Evolutionary conservation across 1,140 invertebrate genomes (phyloP).

Genomic region (Drosophila lacteicornis): DNA sequence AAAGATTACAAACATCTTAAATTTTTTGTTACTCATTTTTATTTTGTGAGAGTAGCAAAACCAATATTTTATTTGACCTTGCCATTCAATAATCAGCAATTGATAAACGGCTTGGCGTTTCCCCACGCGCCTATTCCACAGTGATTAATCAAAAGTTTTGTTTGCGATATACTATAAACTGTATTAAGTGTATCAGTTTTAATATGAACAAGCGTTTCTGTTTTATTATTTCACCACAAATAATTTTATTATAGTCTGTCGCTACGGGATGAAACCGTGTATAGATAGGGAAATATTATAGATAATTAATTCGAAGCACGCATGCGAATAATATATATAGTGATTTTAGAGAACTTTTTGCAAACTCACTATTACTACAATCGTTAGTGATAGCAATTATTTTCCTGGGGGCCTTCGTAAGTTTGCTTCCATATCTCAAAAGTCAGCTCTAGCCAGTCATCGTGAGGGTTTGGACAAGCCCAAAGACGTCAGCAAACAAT

Average conservation of each 20-base stretch:
- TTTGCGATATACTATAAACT: not conserved
- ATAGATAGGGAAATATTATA: not conserved
- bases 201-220: not conserved
- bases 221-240: not conserved
- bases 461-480: not conserved
- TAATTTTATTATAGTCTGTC: not conserved
- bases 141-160: constrained; percentile 2
- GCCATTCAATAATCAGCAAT: constrained; percentile 12
- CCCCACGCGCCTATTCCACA: not conserved
- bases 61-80: not conserved
- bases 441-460: constrained; percentile 1
- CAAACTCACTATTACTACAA: not conserved
- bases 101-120: not conserved
- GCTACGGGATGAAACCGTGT: not conserved
- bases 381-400: constrained; percentile 8
- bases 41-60: not conserved
- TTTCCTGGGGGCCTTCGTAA: not conserved
- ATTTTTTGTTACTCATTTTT: not conserved
- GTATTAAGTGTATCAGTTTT: not conserved
- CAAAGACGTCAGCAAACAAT: not conserved
- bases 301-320: not conserved
- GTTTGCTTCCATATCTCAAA: constrained; percentile 4
- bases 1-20: not conserved
- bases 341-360: not conserved
- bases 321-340: not conserved